phyloP scores from a whole-genome alignment of 2,113 vertebrate species.

The Pica pica region DNA sequence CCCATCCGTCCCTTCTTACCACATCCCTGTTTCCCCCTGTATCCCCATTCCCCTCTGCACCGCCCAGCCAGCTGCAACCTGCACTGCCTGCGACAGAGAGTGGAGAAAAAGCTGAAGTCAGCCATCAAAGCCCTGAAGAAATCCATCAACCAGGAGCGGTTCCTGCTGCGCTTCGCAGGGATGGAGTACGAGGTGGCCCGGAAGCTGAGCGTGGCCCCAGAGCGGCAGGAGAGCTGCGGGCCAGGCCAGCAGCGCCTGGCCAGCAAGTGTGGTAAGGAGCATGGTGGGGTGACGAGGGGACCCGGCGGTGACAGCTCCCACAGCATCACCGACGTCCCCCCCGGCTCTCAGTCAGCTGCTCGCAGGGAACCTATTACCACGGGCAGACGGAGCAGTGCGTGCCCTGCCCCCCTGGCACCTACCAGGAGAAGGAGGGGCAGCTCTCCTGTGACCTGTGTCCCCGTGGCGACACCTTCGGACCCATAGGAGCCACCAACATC shows the following conservation, averaged over 20 bases:
- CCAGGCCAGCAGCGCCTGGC: conserved; percentile 86
- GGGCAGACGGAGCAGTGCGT: conserved; percentile 93
- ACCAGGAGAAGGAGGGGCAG: conserved; percentile 97
- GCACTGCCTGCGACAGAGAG: conserved; percentile 87
- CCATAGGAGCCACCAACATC: conserved; percentile 87
- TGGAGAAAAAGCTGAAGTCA: conserved; percentile 90
- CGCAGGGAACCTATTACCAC: conserved; percentile 92
- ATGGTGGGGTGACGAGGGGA: background rate
- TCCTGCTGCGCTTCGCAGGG: conserved; percentile 90
- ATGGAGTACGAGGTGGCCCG: conserved; percentile 94
- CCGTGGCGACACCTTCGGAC: conserved; percentile 89
- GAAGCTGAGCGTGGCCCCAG: conserved; percentile 75
- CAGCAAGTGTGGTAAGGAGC: conserved; percentile 90
- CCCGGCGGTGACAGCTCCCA: background rate
- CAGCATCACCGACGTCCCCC: conserved; percentile 56
- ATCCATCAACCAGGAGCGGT: conserved; percentile 96
- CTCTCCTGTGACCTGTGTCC: conserved; percentile 96
- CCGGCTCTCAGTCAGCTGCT: conserved; percentile 94
- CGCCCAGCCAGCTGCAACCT: conserved; percentile 86
- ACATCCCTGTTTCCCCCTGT: background rate
- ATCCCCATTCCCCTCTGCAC: background rate
- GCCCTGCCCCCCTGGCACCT: conserved; percentile 91
- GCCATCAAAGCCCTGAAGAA: conserved; percentile 94
- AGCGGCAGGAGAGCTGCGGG: conserved; percentile 77
- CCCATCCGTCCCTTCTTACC: background rate